Percentiles rank a stretch among this genome's conserved stretches.
phyloP scores from a whole-genome alignment of 2,797 vertebrate genomes.

The Podargus strigoides region DNA sequence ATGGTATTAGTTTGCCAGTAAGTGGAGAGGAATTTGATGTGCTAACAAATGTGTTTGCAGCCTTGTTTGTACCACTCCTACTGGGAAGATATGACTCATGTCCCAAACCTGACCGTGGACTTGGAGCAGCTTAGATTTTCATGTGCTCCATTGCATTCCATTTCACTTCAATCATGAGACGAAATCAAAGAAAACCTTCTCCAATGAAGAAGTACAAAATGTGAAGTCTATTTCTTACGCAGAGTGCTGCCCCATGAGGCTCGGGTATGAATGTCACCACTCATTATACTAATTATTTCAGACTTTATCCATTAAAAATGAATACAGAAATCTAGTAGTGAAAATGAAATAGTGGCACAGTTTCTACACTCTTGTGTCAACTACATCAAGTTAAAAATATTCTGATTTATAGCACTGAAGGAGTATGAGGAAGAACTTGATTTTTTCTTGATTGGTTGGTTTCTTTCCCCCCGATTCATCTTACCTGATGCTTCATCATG shows the following conservation, averaged over 20 bases:
- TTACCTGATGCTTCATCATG: neutral
- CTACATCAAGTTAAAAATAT: neutral
- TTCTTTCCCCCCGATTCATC: neutral
- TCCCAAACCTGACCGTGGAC: neutral
- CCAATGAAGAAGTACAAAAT: neutral
- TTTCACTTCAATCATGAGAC: neutral
- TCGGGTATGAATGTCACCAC: neutral
- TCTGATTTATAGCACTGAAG: neutral
- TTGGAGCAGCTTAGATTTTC: neutral
- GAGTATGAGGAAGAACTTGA: neutral
- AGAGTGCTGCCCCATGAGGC: neutral
- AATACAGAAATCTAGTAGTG: neutral
- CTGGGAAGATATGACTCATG: neutral
- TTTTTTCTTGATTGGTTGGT: neutral
- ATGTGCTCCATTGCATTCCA: neutral
- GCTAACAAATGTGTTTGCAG: neutral
- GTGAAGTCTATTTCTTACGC: neutral
- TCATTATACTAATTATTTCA: neutral
- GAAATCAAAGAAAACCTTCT: neutral
- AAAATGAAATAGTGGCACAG: neutral
- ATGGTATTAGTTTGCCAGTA: neutral
- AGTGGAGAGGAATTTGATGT: neutral
- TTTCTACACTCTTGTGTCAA: neutral
- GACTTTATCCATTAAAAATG: neutral
- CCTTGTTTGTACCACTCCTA: neutral